A percentile compares a stretch with the other conserved stretches of the same genome.
phyloP scores from a whole-genome alignment of 2,888 invertebrate genomes.

The Gymnocheta viridis region DNA sequence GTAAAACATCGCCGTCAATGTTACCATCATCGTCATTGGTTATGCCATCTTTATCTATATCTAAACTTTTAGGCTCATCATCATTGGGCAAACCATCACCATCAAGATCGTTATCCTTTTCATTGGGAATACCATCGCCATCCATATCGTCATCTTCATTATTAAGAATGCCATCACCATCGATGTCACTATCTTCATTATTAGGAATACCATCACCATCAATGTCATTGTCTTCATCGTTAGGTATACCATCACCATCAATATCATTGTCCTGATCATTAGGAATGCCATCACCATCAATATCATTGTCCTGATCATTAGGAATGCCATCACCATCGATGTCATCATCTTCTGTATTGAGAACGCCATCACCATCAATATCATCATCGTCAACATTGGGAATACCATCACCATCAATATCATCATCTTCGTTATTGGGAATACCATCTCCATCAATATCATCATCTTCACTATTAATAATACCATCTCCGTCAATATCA shows the following conservation, averaged over 20 bases:
- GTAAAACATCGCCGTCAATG: constrained; percentile 75
- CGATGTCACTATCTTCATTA: constrained; percentile 79
- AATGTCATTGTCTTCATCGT: constrained; percentile 76
- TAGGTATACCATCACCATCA: constrained; percentile 73
- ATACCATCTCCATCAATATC: constrained; percentile 78
- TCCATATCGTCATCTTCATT: constrained; percentile 72
- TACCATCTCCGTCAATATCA: constrained; percentile 76
- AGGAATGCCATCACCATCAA: constrained; percentile 79
- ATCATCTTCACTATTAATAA: constrained; percentile 81
- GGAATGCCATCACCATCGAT: constrained; percentile 79
- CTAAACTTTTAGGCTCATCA: constrained; percentile 70
- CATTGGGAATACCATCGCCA: constrained; percentile 71
- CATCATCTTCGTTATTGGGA: constrained; percentile 73
- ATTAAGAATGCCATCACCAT: constrained; percentile 81
- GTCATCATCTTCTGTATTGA: constrained; percentile 76
- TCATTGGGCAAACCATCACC: constrained; percentile 72
- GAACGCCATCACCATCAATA: constrained; percentile 76
- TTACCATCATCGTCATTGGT: constrained; percentile 77
- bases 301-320: constrained; percentile 76
- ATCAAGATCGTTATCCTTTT: constrained; percentile 70
- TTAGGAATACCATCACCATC: constrained; percentile 80
- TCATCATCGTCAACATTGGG: constrained; percentile 76
- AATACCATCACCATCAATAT: constrained; percentile 73
- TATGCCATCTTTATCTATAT: constrained; percentile 73
- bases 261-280: constrained; percentile 77